phyloP scores from a whole-genome alignment of 2,113 vertebrate species.

The Dendrocopos noguchii region DNA sequence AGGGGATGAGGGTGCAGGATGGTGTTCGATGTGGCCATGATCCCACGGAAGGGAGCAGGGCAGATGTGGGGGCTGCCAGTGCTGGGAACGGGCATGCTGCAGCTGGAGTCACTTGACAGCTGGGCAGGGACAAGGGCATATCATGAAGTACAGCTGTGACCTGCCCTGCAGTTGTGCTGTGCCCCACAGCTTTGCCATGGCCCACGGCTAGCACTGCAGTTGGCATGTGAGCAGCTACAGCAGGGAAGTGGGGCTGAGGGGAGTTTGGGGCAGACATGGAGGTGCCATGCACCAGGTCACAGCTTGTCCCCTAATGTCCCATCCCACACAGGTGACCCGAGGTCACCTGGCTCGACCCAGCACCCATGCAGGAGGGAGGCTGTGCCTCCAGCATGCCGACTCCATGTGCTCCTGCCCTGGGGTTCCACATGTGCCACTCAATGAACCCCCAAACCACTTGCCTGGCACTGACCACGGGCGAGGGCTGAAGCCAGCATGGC shows the following conservation, averaged over 20 bases:
- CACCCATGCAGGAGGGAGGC: not conserved
- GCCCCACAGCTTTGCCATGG: rapidly evolving
- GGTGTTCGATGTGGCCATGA: not conserved
- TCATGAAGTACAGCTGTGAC: rapidly evolving
- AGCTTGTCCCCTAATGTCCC: not conserved
- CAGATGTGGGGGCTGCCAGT: not conserved
- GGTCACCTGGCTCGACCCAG: rapidly evolving
- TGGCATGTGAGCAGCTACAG: not conserved
- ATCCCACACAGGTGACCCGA: not conserved
- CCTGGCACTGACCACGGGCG: rapidly evolving
- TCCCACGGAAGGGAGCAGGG: rapidly evolving
- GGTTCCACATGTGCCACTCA: not conserved
- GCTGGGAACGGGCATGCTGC: rapidly evolving
- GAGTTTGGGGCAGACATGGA: not conserved
- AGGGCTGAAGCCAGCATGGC: not conserved
- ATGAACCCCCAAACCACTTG: not conserved
- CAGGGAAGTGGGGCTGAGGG: not conserved
- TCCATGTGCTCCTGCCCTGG: rapidly evolving
- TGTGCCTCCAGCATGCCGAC: not conserved
- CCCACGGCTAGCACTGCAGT: rapidly evolving
- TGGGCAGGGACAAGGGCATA: not conserved
- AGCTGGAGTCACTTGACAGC: not conserved
- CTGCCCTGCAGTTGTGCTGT: rapidly evolving
- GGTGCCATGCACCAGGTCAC: rapidly evolving
- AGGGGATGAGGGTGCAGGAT: not conserved